A percentile compares a stretch with the other conserved stretches of the same genome.
Evolutionary conservation across 1,140 invertebrate species (phyloP).

Genomic region (Drosophila kanapiae): DNA sequence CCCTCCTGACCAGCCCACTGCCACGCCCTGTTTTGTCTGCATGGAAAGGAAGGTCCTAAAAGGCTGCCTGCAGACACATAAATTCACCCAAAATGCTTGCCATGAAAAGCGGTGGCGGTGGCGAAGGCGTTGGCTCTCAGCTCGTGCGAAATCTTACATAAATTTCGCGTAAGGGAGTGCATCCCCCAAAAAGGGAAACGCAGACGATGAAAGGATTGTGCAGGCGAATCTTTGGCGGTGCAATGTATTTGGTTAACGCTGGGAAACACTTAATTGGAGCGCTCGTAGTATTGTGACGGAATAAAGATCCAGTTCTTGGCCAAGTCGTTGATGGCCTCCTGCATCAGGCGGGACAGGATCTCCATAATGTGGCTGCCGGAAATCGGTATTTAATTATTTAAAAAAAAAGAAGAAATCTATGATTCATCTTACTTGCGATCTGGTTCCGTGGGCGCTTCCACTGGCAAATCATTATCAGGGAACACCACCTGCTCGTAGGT

Average conservation of each 20-base stretch:
- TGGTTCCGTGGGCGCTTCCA: slow-evolving; percentile 6
- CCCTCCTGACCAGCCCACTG: slow-evolving; percentile 3
- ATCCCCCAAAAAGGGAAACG: slow-evolving; percentile 3
- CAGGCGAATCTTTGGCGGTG: slow-evolving; percentile 16
- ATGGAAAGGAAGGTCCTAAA: slow-evolving; percentile 22
- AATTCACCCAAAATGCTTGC: slow-evolving; percentile 24
- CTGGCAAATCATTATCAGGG: neutral
- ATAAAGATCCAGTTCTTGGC: slow-evolving; percentile 80
- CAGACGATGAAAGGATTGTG: slow-evolving; percentile 15
- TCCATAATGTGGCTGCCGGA: slow-evolving; percentile 54
- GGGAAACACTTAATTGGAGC: slow-evolving; percentile 28
- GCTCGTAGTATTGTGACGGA: slow-evolving; percentile 67
- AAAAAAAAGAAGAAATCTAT: no score
- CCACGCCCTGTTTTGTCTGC: slow-evolving; percentile 26
- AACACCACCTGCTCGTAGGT: slow-evolving; percentile 57
- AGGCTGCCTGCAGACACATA: slow-evolving; percentile 48
- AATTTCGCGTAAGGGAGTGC: slow-evolving; percentile 47
- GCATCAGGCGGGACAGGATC: slow-evolving; percentile 61
- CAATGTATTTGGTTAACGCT: slow-evolving; percentile 38
- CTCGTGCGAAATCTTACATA: slow-evolving; percentile 61
- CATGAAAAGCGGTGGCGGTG: slow-evolving; percentile 20
- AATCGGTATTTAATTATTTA: neutral
- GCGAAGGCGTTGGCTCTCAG: slow-evolving; percentile 19
- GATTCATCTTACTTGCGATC: slow-evolving; percentile 54
- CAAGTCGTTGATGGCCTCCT: slow-evolving; percentile 68